Percentiles rank a stretch among this genome's conserved stretches.
Conservation (phyloP, 2,797 vertebrate genomes). For the Crocidura indochinensis region DNA sequence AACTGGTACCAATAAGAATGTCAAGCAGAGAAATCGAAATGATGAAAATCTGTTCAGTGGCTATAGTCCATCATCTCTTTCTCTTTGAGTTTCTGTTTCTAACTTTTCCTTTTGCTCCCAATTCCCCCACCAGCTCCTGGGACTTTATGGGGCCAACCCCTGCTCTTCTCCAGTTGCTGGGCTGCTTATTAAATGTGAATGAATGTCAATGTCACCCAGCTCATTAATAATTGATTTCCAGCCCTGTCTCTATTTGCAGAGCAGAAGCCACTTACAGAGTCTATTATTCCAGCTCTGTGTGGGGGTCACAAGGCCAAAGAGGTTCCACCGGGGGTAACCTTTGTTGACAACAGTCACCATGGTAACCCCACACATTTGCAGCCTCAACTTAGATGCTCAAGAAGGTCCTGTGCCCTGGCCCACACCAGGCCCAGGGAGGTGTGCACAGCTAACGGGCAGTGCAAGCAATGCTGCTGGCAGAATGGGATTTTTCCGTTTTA, state of each 20-base stretch:
- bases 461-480: slow-evolving; percentile 81
- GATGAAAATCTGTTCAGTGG: slow-evolving; percentile 62
- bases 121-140: slow-evolving; percentile 71
- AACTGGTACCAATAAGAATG: slow-evolving; percentile 50
- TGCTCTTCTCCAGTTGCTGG: slow-evolving; percentile 71
- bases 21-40: slow-evolving; percentile 67
- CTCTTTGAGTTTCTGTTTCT: slow-evolving; percentile 57
- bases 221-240: slow-evolving; percentile 88
- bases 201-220: slow-evolving; percentile 86
- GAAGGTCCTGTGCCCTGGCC: not conserved
- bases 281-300: slow-evolving; percentile 86
- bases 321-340: slow-evolving; percentile 84
- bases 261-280: slow-evolving; percentile 85
- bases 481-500: slow-evolving; percentile 86
- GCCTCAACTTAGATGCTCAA: slow-evolving; percentile 48
- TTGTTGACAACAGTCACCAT: slow-evolving; percentile 83
- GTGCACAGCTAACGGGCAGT: slow-evolving; percentile 11
- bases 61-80: slow-evolving; percentile 40
- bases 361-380: slow-evolving; percentile 81
- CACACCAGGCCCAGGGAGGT: not conserved
- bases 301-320: slow-evolving; percentile 85
- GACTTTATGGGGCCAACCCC: slow-evolving; percentile 70
- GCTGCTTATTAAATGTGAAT: slow-evolving; percentile 84
- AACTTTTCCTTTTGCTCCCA: slow-evolving; percentile 60
- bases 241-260: slow-evolving; percentile 86